Evolutionary conservation across 2,888 invertebrate species (phyloP).

Genomic region (Pherbina coryleti): DNA sequence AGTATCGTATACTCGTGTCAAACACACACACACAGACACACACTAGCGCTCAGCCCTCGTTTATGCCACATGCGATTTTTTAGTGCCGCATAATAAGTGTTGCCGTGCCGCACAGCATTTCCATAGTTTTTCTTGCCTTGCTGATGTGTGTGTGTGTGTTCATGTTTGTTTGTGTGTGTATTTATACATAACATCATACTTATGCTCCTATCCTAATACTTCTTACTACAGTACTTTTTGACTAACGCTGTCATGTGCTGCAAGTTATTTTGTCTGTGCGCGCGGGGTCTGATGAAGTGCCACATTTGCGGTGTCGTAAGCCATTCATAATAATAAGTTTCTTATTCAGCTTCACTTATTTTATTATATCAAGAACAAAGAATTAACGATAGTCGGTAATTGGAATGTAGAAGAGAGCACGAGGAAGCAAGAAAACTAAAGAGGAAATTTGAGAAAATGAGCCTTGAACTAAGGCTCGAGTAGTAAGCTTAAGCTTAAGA

Average conservation of each 20-base stretch:
- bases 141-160: no score
- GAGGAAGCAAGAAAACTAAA: no score
- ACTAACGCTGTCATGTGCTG: no score
- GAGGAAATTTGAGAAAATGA: no score
- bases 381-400: background rate
- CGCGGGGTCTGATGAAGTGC: no score
- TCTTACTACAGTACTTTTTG: no score
- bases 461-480: background rate
- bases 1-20: background rate
- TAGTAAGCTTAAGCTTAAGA: background rate
- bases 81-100: constrained; percentile 8
- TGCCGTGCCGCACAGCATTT: constrained; percentile 14
- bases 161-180: no score
- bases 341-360: constrained; percentile 8
- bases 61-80: constrained; percentile 1
- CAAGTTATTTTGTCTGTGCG: no score
- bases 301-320: constrained; percentile 4
- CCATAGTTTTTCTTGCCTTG: background rate
- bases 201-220: no score
- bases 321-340: background rate
- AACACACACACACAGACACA: background rate
- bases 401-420: no score
- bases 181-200: no score
- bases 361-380: constrained; percentile 18
- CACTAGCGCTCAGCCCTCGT: background rate